These are phyloP conservation scores for Ericerus pela DNA, from an alignment of 1,140 invertebrate species.

Conservation along the genomic window DNA sequence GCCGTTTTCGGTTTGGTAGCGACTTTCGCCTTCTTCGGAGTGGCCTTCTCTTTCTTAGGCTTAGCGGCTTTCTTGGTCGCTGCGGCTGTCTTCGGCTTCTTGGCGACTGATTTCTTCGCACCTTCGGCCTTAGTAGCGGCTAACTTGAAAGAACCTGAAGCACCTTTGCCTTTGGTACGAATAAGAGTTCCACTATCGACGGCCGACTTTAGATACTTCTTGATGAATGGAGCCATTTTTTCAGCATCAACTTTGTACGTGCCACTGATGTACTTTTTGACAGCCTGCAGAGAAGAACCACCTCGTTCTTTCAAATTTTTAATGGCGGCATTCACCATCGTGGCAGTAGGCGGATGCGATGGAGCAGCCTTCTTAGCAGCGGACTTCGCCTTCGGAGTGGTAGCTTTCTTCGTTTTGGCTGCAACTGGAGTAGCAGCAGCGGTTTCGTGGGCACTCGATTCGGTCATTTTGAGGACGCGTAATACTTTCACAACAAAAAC, in stretches of 20 bases:
- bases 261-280: conserved; percentile 37
- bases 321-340: conserved; percentile 36
- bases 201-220: conserved; percentile 31
- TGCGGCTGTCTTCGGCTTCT: neutral
- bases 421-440: neutral
- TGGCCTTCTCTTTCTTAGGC: neutral
- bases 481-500: neutral
- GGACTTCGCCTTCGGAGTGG: conserved; percentile 13
- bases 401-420: neutral
- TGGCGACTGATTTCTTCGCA: neutral
- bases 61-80: neutral
- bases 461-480: neutral
- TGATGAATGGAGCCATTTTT: conserved; percentile 27
- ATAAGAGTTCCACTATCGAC: conserved; percentile 28
- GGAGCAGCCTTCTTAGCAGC: conserved; percentile 18
- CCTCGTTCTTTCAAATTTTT: conserved; percentile 34
- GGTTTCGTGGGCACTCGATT: neutral
- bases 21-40: neutral
- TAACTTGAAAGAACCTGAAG: conserved; percentile 33
- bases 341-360: conserved; percentile 18
- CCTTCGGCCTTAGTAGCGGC: neutral
- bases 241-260: conserved; percentile 33
- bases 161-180: conserved; percentile 33
- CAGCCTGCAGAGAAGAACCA: conserved; percentile 37
- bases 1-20: neutral